Conservation (phyloP, 2,113 vertebrate species). For the Albula goreensis region DNA sequence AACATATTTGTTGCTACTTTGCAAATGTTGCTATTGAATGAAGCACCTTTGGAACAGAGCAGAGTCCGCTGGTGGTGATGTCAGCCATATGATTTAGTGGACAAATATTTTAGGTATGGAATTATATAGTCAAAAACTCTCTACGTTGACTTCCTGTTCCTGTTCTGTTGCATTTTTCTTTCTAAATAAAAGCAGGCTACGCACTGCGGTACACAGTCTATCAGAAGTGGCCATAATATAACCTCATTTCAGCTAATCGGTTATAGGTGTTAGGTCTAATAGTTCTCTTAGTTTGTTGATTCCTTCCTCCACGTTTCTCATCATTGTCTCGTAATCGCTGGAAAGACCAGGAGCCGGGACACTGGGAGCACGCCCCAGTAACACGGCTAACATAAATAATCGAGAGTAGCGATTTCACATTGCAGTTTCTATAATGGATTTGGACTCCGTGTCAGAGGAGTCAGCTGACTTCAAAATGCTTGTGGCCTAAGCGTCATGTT, state of each 20-base stretch:
- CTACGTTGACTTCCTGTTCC: too few relatives aligned
- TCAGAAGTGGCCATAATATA: too few relatives aligned
- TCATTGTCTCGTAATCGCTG: not conserved
- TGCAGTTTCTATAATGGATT: conserved; percentile 1
- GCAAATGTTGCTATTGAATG: not conserved
- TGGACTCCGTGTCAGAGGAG: not conserved
- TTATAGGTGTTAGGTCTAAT: too few relatives aligned
- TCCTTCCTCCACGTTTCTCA: not conserved
- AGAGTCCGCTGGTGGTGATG: not conserved
- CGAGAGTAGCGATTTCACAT: not conserved
- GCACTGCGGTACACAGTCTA: too few relatives aligned
- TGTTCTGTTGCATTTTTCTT: too few relatives aligned
- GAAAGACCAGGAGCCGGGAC: not conserved
- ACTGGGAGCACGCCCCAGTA: not conserved
- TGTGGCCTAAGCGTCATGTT: not conserved
- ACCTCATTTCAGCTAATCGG: too few relatives aligned
- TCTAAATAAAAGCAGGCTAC: too few relatives aligned
- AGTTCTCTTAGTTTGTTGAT: too few relatives aligned
- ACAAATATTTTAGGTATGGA: not conserved
- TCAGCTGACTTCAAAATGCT: not conserved
- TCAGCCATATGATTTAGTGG: not conserved
- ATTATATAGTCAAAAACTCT: not conserved
- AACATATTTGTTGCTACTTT: not conserved
- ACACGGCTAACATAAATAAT: not conserved
- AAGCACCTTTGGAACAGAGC: not conserved